Percentiles rank a stretch among this genome's conserved stretches.
These are phyloP conservation scores for Rattus rattus DNA, from an alignment of 2,113 vertebrate species.

Conservation along the genomic window DNA sequence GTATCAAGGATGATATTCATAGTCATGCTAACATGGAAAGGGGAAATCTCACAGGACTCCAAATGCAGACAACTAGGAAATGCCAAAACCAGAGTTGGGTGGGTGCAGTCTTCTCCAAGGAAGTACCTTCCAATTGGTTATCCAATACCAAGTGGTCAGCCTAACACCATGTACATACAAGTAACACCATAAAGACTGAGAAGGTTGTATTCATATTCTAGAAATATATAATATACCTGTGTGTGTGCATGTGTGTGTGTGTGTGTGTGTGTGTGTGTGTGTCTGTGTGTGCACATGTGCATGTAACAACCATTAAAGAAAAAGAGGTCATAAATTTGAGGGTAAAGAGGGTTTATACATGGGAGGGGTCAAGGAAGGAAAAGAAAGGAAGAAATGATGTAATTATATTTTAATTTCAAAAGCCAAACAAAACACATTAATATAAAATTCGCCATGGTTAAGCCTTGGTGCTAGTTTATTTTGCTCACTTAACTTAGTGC, in stretches of 20 bases:
- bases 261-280: neutral
- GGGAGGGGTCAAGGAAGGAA: neutral
- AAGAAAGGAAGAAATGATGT: neutral
- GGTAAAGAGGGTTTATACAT: neutral
- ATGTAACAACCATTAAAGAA: neutral
- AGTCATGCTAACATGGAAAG: neutral
- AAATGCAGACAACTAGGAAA: neutral
- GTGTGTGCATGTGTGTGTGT: neutral
- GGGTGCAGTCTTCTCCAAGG: neutral
- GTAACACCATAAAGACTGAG: neutral
- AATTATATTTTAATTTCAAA: neutral
- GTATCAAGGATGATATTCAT: neutral
- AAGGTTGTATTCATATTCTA: neutral
- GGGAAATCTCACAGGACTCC: neutral
- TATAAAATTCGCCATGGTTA: slow-evolving; percentile 24
- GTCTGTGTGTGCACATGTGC: neutral
- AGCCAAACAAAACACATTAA: neutral
- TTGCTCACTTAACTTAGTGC: slow-evolving; percentile 46
- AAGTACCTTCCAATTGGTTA: neutral
- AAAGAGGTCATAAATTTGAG: neutral
- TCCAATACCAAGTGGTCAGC: too few species aligned
- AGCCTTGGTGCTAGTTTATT: slow-evolving; percentile 21
- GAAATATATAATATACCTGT: neutral
- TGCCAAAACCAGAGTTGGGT: neutral
- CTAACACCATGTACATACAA: neutral